Conservation (phyloP, 1,140 invertebrate genomes). For the Cecropterus lyciades region DNA sequence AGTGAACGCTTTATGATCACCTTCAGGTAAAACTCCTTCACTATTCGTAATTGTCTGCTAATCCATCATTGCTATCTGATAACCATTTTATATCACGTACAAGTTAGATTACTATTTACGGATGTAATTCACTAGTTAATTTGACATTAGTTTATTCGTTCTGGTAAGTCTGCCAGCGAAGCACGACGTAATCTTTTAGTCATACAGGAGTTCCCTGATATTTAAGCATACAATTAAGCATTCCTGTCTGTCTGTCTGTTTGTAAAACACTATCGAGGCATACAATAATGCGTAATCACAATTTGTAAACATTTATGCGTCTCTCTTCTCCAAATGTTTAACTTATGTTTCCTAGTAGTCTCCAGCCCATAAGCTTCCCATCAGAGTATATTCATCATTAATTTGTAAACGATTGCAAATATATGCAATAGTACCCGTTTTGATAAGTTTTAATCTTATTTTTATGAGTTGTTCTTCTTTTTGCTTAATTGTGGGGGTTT, state of each 20-base stretch:
- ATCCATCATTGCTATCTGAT: no score
- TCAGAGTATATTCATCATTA: no score
- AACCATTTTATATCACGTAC: no score
- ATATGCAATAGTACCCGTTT: no score
- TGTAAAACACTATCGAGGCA: conserved; percentile 20
- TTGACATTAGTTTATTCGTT: background rate
- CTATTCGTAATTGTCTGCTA: no score
- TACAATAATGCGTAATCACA: conserved; percentile 13
- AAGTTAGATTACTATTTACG: no score
- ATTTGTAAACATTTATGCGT: conserved; percentile 35
- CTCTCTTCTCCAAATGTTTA: conserved; percentile 25
- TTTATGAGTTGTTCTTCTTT: no score
- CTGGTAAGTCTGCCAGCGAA: conserved; percentile 6
- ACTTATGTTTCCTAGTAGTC: conserved; percentile 10
- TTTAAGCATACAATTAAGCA: conserved; percentile 26
- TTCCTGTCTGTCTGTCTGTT: conserved; percentile 37
- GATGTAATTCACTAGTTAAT: background rate
- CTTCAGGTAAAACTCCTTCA: no score
- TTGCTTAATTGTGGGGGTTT: no score
- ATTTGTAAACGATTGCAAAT: no score
- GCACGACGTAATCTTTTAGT: conserved; percentile 34
- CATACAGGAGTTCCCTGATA: conserved; percentile 35
- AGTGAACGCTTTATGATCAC: no score
- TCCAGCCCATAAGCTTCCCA: background rate
- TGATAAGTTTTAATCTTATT: no score